phyloP scores from a whole-genome alignment of 2,797 vertebrate genomes.

The Pteronotus mesoamericanus region DNA sequence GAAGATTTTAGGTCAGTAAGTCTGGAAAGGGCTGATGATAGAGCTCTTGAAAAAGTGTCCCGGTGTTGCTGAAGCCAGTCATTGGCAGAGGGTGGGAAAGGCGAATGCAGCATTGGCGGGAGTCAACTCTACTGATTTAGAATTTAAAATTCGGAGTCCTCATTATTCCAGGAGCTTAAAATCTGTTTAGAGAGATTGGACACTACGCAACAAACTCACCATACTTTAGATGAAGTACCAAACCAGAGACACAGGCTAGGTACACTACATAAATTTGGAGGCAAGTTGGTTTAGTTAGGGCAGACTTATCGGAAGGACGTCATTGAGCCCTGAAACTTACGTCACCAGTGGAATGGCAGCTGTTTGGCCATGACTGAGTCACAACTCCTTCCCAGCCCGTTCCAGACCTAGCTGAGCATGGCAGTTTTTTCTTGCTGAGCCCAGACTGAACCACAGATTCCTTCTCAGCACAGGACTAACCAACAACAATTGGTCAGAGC shows the following conservation, averaged over 20 bases:
- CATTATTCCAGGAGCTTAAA: neutral
- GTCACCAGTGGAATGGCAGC: neutral
- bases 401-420: neutral
- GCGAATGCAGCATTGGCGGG: neutral
- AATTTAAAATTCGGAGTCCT: neutral
- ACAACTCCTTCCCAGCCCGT: neutral
- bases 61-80: neutral
- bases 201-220: neutral
- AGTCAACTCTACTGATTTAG: neutral
- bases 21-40: neutral
- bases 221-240: neutral
- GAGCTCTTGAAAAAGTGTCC: neutral
- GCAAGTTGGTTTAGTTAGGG: neutral
- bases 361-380: neutral
- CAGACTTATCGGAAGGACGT: neutral
- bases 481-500: neutral
- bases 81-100: neutral
- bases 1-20: neutral
- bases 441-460: neutral
- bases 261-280: neutral
- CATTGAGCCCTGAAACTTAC: neutral
- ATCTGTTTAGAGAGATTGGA: neutral
- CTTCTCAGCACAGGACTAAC: neutral
- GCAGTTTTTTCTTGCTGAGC: neutral
- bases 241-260: neutral